Evolutionary conservation across 2,113 vertebrate genomes (phyloP).

Genomic region (Pseudopodoces humilis): DNA sequence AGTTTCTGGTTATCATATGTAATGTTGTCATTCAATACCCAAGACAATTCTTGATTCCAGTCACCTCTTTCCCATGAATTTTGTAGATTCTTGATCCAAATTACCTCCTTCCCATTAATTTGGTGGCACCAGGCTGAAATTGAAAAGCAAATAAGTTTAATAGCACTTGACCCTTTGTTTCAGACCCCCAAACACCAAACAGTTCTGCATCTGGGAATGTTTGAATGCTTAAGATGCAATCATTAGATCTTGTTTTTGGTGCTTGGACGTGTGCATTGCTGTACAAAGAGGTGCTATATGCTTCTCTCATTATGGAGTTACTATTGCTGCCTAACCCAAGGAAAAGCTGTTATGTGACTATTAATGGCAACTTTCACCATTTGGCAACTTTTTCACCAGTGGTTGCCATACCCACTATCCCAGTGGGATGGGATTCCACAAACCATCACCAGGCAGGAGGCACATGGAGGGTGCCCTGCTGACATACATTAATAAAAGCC

Average conservation of each 20-base stretch:
- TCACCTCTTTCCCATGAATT: background rate
- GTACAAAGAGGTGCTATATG: rapidly evolving
- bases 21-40: background rate
- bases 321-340: background rate
- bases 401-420: background rate
- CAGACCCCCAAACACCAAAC: background rate
- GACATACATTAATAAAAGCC: too few species aligned
- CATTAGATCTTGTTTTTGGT: background rate
- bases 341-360: background rate
- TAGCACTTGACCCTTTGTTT: background rate
- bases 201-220: background rate
- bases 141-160: background rate
- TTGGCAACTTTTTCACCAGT: too few species aligned
- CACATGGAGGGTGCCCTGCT: rapidly evolving
- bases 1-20: background rate
- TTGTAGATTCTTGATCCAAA: background rate
- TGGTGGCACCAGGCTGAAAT: background rate
- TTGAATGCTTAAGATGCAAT: background rate
- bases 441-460: background rate
- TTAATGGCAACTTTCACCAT: background rate
- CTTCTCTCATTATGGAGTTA: background rate
- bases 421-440: background rate
- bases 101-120: background rate
- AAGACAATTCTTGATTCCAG: background rate
- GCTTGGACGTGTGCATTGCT: background rate